A percentile compares a stretch with the other conserved stretches of the same genome.
Evolutionary conservation across 2,888 invertebrate species (phyloP).

Genomic region (Trimorus sp.): DNA sequence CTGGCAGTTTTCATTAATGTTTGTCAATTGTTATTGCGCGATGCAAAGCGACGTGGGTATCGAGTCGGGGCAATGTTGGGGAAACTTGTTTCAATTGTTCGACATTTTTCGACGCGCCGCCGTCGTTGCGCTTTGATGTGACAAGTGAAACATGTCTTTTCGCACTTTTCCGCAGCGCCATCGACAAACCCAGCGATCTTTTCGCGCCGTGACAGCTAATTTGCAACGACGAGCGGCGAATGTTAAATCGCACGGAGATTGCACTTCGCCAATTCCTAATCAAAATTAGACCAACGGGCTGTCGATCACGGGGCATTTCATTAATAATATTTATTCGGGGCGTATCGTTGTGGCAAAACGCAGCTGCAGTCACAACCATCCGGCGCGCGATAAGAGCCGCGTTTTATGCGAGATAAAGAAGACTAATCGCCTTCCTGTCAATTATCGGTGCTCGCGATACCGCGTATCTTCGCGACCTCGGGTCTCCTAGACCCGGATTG

Average conservation of each 20-base stretch:
- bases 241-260: conserved; percentile 1
- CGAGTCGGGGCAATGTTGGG: neutral
- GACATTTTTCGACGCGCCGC: conserved; percentile 5
- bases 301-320: conserved; percentile 62
- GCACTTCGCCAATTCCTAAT: conserved; percentile 35
- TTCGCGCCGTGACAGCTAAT: neutral
- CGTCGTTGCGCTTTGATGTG: neutral
- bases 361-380: conserved; percentile 66
- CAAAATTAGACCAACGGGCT: conserved; percentile 50
- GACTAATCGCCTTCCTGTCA: conserved; percentile 71
- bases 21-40: no score
- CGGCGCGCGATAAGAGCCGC: conserved; percentile 62
- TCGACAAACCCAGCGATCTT: neutral
- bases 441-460: conserved; percentile 66
- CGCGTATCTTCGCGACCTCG: conserved; percentile 65
- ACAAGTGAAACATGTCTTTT: no score
- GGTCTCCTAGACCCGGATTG: conserved; percentile 67
- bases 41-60: no score
- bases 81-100: neutral
- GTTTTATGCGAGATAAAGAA: conserved; percentile 71
- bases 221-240: neutral
- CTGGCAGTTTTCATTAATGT: neutral
- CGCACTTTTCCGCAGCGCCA: no score
- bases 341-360: conserved; percentile 52
- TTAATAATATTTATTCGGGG: conserved; percentile 63